These are phyloP conservation scores for Grapholita molesta DNA, from an alignment of 1,140 invertebrate genomes.

Conservation along the genomic window DNA sequence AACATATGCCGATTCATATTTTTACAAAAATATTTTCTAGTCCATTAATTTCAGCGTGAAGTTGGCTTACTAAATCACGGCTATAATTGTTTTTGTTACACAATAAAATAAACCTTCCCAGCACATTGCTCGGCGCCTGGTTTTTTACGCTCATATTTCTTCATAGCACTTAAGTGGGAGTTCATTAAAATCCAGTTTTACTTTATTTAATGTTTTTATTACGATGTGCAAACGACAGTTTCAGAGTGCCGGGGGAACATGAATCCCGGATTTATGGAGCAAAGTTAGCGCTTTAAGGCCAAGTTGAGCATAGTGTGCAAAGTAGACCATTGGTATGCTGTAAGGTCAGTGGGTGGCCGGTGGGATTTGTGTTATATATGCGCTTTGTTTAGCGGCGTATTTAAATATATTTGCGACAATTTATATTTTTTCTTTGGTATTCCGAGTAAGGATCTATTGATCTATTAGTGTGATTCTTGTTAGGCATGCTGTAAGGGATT, in stretches of 20 bases:
- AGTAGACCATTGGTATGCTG: background rate
- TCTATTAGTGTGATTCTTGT: too few species aligned
- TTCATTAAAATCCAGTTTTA: constrained; percentile 5
- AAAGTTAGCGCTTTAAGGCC: background rate
- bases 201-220: constrained; percentile 12
- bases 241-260: constrained; percentile 1
- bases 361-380: background rate
- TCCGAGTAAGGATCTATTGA: too few species aligned
- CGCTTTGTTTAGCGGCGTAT: background rate
- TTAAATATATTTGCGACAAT: too few species aligned
- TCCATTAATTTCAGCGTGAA: background rate
- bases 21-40: background rate
- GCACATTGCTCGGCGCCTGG: background rate
- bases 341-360: background rate
- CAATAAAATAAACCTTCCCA: background rate
- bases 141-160: background rate
- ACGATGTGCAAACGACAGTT: constrained; percentile 11
- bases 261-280: background rate
- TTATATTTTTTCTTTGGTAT: too few species aligned
- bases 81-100: constrained; percentile 2
- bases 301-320: background rate
- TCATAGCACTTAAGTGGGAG: background rate
- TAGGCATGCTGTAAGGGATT: too few species aligned
- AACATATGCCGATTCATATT: background rate
- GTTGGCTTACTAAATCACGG: background rate